Base-by-base conservation (phyloP, 2,888 invertebrate genomes). In the Plutella xylostella region DNA sequence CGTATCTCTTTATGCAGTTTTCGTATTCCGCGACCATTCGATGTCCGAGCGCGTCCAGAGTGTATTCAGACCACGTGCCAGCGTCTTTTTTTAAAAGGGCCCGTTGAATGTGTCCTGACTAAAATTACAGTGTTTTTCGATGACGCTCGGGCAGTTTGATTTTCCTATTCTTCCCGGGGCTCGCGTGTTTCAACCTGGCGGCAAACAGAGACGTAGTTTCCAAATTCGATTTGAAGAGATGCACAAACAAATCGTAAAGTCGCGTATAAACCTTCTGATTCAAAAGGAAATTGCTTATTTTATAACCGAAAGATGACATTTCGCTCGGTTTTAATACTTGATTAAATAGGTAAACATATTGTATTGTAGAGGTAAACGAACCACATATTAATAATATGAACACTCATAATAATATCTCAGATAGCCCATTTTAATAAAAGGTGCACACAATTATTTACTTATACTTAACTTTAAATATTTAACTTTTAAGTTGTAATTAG, bases 211-310 rank as follows among this genome's bases (percentile, higher is more conserved):
- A 34, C 30, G 41, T 31, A 42, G 37, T 69, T 67, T 66, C 63
- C 56, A 67, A 67, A 68, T 68, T 69, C 68, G 68, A 71, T 73
- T 73, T 72, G 68, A 68, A 69, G 68, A 57, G 60, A 55, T 58
- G 62, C 61, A 65, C 74, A 74, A 79, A 77, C 71, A 74, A 75
- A 76, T 72, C 77, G 78, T 79, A 78, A 79, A 79, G 60, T 54
- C 54, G 55, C 37, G 28, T 61, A 67, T 62, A 70, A 78, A 78
- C 78, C 77, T 69, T 61, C 65, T 73, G 72, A 74, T 73, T 74
- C 76, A 74, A 77, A 72, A 73, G 76, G 78, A 78, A 77, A 80
- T 79, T 75, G 75, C 79, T 78, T 79, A 77, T 79, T 80, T 79
- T 79, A 80, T 72, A 75, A 73, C 64, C 59, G 61, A 67, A 63